These are phyloP conservation scores for Archips xylosteana DNA, from an alignment of 2,888 invertebrate species.

Conservation along the genomic window DNA sequence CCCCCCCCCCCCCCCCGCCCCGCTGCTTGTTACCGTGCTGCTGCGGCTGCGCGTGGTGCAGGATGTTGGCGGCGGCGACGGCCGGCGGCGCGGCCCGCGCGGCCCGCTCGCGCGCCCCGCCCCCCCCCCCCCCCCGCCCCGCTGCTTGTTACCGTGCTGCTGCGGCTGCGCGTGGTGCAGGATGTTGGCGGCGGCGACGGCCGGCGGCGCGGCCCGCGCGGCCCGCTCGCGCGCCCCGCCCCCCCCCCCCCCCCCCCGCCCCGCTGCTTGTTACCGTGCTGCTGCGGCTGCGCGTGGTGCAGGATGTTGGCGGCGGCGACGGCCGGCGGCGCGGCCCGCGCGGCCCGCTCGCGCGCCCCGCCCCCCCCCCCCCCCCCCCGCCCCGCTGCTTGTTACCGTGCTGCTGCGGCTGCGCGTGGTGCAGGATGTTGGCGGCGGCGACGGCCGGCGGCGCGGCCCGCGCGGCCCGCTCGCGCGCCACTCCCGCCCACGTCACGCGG, in stretches of 20 bases:
- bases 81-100: slow-evolving; percentile 2
- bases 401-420: slow-evolving; percentile 50
- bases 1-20: slow-evolving; percentile 71
- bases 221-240: slow-evolving; percentile 88
- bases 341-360: neutral
- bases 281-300: neutral
- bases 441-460: slow-evolving; percentile 51
- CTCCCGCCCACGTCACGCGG: slow-evolving; percentile 88
- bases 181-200: slow-evolving; percentile 52
- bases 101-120: neutral
- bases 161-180: slow-evolving; percentile 50
- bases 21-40: no score
- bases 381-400: neutral
- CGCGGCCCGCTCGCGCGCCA: slow-evolving; percentile 87
- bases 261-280: slow-evolving; percentile 48
- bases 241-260: slow-evolving; percentile 86
- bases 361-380: neutral
- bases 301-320: no score
- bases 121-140: no score
- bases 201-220: slow-evolving; percentile 55
- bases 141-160: neutral
- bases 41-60: neutral
- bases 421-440: slow-evolving; percentile 50
- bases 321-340: slow-evolving; percentile 4
- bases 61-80: neutral